phyloP scores from a whole-genome alignment of 2,797 vertebrate genomes.

The Hydrocynus forskahlii region DNA sequence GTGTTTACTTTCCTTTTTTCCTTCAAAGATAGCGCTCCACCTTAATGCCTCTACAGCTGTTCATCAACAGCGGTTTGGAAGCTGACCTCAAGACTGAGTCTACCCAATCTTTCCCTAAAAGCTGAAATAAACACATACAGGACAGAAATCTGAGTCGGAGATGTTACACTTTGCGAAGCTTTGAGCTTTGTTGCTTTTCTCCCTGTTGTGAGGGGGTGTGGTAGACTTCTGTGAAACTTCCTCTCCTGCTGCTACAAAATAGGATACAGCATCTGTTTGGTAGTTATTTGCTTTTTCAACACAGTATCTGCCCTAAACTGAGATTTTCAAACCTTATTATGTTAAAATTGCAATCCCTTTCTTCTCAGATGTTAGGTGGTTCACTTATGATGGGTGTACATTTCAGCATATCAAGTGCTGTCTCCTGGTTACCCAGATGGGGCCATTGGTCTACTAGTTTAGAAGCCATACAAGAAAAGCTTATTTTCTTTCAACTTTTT shows the following conservation, averaged over 20 bases:
- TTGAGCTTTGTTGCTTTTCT: neutral
- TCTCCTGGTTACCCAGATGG: neutral
- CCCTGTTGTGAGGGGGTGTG: neutral
- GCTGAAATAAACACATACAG: neutral
- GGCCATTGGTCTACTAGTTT: neutral
- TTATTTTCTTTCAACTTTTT: neutral
- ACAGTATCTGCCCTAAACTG: neutral
- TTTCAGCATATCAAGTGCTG: neutral
- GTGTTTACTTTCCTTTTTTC: slow-evolving; percentile 22
- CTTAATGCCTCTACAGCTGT: slow-evolving; percentile 10
- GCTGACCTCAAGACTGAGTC: neutral
- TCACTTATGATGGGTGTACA: neutral
- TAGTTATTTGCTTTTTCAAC: neutral
- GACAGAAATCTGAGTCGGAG: neutral
- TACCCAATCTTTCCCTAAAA: neutral
- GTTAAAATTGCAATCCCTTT: neutral
- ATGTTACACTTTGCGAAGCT: neutral
- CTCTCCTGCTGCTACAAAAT: slow-evolving; percentile 23
- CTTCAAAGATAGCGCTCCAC: slow-evolving; percentile 6
- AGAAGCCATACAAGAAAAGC: neutral
- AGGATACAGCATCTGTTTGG: slow-evolving; percentile 11
- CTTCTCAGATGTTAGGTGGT: neutral
- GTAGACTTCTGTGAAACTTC: slow-evolving; percentile 21
- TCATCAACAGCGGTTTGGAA: slow-evolving; percentile 8
- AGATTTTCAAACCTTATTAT: neutral